Base-by-base conservation (phyloP, 2,888 invertebrate genomes). In the Epistrophe eligans region DNA sequence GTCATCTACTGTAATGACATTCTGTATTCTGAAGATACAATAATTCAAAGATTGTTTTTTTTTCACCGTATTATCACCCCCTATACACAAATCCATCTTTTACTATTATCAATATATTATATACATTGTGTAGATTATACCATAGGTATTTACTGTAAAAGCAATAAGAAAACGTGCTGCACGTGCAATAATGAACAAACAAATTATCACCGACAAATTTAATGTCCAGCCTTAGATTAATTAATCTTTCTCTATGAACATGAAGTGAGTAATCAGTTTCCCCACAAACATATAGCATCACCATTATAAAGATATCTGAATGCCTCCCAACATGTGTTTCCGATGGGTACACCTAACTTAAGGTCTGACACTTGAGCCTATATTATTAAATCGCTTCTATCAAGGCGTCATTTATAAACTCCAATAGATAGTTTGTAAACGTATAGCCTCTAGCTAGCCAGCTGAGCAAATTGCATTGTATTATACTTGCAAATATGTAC, bases 381-480 rank as follows among this genome's bases (percentile, higher is more conserved):
- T 24, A 64, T 50, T 64, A 79, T 83, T 74, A 73, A 79, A 84
- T 28, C 58, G 71, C 58, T 57, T 66, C 43, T 71, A 71, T 77
- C 80, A 58, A 72, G 62, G 66, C 50, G 76, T 80, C 64, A 76
- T 48, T 40, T 79, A 79, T 79, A 57, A 62, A 24, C 79, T 43
- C 4, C 10, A 38, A 1, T 10, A 38, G 9, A 40, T 13, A 4
- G 13, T 8, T 50, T 35, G 32, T 32, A 32, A n/a, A n/a, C n/a
- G n/a, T n/a, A n/a, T n/a, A n/a, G 32, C 7, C 32, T 32, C 32
- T 32, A 32, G 32, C 32, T 7, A 32, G 4, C 58, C 32, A 19
- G 38, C 40, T 43, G 35, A 45, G 52, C 32, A 55, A 64, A 57
- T 48, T 66, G 45, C 57, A 66, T 45, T 45, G 15, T 4, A 43